Base-by-base conservation (phyloP, 1,140 invertebrate genomes). In the Brachionus asplanchnoidis region DNA sequence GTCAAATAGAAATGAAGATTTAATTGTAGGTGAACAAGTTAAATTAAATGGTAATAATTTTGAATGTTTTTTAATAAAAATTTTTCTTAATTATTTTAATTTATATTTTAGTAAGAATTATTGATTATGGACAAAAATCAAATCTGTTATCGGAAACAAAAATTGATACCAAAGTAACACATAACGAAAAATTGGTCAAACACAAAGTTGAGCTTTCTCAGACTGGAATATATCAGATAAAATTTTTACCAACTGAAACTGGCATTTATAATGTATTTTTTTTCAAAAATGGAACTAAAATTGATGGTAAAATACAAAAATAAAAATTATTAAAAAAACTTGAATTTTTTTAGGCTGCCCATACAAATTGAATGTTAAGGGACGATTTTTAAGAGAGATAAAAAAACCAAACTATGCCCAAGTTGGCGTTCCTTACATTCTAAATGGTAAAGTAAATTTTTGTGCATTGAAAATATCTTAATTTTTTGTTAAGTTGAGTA, bases 11-110 rank as follows among this genome's bases (percentile, higher is more conserved):
- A 50, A 46, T 26, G 73, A 77, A 32, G 73, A 77, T 20, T 77
- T 77, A 50, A 77, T 77, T 14, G 73, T 77, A 26, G 73, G 73
- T n/a, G 73, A 77, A 77, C 42, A 77, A 77, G 73, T 77, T 12
- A 77, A 53, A 77, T 12, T 77, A 50, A 77, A 77, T 77, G 44
- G 73, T 77, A 46, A 77, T 7, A 23, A 20, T 32, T 11, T 32
- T 12, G 32, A 36, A 36, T 6, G 7, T 0, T 6, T 6, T 7
- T 36, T 36, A 36, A 36, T 36, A 36, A 36, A 36, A 36, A 36
- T 6, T 36, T 36, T 7, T 36, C 7, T 36, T 7, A 36, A 36
- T 46, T 32, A 50, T 53, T 20, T 77, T 23, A 28, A 23, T 32
- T 6, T 36, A 70, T 32, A 32, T 40, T 73, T 73, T 40, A 77